Evolutionary conservation across 1,140 invertebrate species (phyloP), one percentile per base, ranked within the genome.

Genomic region (Cyrtorhinus lividipennis): DNA sequence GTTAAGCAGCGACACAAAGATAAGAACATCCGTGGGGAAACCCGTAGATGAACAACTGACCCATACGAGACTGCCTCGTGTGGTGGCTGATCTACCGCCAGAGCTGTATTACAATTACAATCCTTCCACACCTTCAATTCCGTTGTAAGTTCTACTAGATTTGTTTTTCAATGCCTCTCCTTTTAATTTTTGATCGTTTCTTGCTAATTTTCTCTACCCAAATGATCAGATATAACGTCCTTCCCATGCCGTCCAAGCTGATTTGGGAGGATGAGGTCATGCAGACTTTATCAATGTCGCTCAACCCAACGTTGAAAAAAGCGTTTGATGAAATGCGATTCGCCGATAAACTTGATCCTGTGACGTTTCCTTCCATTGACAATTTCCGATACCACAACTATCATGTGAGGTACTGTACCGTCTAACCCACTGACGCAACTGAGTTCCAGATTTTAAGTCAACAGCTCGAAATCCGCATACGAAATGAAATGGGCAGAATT

Each of bases 381-480:
- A 10, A 53, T 20, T 53, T 53, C 48, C 8, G 20, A 15, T 53
- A 13, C 20, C 10, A 53, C 8, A 53, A 53, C 12, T 53, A 10
- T 22, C 48, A 15, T 53, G 48, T 53, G 48, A 53, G 48, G 48
- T 53, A 44, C 38, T n/a, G n/a, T n/a, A n/a, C n/a, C n/a, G n/a
- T n/a, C n/a, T n/a, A n/a, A n/a, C n/a, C n/a, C n/a, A n/a, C n/a
- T n/a, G n/a, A n/a, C n/a, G n/a, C n/a, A n/a, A n/a, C n/a, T n/a
- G n/a, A n/a, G n/a, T n/a, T n/a, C n/a, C n/a, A n/a, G n/a, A n/a
- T n/a, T n/a, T n/a, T n/a, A n/a, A n/a, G n/a, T n/a, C n/a, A n/a
- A n/a, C n/a, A n/a, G n/a, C n/a, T n/a, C n/a, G n/a, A n/a, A n/a
- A n/a, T n/a, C n/a, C n/a, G n/a, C n/a, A n/a, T n/a, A n/a, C n/a